phyloP scores from a whole-genome alignment of 2,113 vertebrate genomes.

The Mormyrus lacerda region DNA sequence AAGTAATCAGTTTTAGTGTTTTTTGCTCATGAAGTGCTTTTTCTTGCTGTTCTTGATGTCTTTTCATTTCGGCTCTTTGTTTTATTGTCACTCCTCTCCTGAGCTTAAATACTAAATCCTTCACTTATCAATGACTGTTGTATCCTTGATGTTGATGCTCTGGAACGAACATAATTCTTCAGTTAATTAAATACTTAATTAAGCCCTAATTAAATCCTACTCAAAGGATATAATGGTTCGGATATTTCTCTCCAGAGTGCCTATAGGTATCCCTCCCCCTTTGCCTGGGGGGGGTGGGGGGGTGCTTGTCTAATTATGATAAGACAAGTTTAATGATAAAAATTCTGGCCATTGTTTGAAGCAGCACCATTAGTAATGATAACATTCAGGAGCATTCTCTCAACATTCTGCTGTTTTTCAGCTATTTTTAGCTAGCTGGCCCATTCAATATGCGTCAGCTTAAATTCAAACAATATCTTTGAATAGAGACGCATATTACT shows the following conservation, averaged over 20 bases:
- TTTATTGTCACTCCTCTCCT: slow-evolving; percentile 28
- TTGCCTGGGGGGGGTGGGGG: no score
- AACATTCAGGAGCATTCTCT: background rate
- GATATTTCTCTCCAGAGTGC: background rate
- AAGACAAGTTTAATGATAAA: background rate
- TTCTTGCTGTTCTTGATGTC: slow-evolving; percentile 3
- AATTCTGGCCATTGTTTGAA: background rate
- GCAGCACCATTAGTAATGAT: background rate
- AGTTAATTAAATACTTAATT: background rate
- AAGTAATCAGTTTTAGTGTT: background rate
- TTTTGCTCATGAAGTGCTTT: slow-evolving; percentile 19
- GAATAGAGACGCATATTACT: background rate
- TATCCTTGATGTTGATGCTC: slow-evolving; percentile 36
- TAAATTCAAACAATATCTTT: background rate
- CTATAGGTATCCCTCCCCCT: background rate
- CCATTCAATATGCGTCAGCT: background rate
- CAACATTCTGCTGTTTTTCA: background rate
- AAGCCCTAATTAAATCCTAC: background rate
- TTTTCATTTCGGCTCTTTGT: slow-evolving; percentile 18
- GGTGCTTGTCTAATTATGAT: background rate
- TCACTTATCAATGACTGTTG: slow-evolving; percentile 27
- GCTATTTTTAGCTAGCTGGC: background rate
- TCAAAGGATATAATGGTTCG: background rate
- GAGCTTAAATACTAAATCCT: slow-evolving; percentile 39
- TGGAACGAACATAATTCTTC: background rate